Conservation (phyloP, 2,113 vertebrate species). For the Callocephalon fimbriatum region DNA sequence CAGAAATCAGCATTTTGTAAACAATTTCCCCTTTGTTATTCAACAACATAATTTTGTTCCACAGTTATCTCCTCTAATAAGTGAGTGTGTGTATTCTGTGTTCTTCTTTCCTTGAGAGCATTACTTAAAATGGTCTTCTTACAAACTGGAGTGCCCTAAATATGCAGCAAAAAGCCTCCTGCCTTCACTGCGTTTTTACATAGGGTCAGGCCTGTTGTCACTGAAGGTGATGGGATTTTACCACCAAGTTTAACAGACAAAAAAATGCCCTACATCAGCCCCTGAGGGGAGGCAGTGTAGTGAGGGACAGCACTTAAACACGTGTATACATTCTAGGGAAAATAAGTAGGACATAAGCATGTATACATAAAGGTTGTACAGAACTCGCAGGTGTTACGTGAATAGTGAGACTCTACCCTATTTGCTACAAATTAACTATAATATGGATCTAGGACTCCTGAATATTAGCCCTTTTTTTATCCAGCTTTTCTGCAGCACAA, state of each 20-base stretch:
- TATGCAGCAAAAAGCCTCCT: background rate
- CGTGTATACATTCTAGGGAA: background rate
- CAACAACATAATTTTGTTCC: background rate
- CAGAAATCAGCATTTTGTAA: slow-evolving; percentile 44
- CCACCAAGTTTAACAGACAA: background rate
- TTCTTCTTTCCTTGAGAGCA: background rate
- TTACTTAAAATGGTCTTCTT: background rate
- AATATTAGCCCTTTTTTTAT: background rate
- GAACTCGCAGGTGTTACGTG: slow-evolving; percentile 5
- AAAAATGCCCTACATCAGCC: background rate
- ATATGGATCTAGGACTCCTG: background rate
- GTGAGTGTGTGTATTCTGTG: background rate
- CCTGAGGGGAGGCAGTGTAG: background rate
- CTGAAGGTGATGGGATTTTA: background rate
- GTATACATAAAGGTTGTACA: background rate
- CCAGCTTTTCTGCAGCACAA: background rate
- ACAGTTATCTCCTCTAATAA: background rate
- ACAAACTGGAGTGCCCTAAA: background rate
- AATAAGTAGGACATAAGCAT: slow-evolving; percentile 20
- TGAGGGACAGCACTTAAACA: background rate
- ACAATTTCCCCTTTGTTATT: slow-evolving; percentile 30
- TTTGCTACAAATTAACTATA: background rate
- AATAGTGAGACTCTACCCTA: slow-evolving; percentile 7
- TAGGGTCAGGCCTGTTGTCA: background rate
- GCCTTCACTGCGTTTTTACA: background rate